Evolutionary conservation across 1,140 invertebrate genomes (phyloP), one percentile per base, ranked within the genome.

Genomic region (Gonioctena quinquepunctata): DNA sequence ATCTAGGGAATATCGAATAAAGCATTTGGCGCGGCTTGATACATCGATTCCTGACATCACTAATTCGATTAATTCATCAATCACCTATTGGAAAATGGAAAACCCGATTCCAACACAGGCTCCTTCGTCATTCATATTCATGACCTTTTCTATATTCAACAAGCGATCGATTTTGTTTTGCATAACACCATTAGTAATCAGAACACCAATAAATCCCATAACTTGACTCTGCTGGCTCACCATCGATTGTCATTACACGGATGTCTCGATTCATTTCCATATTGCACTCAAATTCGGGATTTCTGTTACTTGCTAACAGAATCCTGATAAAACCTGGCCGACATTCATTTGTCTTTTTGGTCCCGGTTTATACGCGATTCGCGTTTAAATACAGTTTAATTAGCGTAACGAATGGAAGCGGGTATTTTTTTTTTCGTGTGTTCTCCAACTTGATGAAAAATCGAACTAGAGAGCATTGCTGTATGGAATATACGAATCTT

Each of bases 111-210:
- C 7, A 8, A 42, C 33, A 42, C 0, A 42, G 7, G 7, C 50
- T 18, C 18, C 6, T 16, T 42, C 26, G 11, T 28, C 56, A 59
- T 59, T 25, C 21, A 59, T 59, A 59, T 59, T 59, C 56, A 59
- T 59, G 26, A 59, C 56, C 21, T 28, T 59, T 59, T 59, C 21
- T 23, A 59, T 59, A 59, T 59, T 59, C 56, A 59, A n/a, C 23
- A 16, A 21, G n/a, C 21, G 26, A 63, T 63, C 61, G 61, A 63
- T 48, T 64, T 64, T 66, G 64, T 66, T 66, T 66, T 66, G 64
- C 64, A 66, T 66, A 66, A 66, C 64, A 66, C 52, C 64, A 49
- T 66, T 66, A 66, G 64, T 66, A 66, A 66, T 66, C 64, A 57
- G 49, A 27, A 57, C 50, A 54, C 64, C 52, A 54, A 66, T 63